Evolutionary conservation across 2,113 vertebrate genomes (phyloP).

Genomic region (Trachemys scripta): DNA sequence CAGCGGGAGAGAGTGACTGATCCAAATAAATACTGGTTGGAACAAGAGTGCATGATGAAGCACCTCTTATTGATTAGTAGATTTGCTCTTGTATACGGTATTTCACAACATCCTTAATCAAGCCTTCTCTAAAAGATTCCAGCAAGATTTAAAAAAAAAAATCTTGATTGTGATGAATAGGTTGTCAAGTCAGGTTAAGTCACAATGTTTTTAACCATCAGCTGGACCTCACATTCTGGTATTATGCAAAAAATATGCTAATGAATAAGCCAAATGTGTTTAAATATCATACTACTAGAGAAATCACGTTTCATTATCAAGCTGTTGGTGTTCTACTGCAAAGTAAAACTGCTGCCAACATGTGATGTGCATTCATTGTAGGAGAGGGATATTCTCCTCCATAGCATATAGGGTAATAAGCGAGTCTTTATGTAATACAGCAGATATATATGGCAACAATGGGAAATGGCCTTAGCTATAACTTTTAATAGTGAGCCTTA

Average conservation of each 20-base stretch:
- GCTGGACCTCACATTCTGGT: not conserved
- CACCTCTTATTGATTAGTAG: slow-evolving; percentile 46
- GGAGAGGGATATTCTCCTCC: not conserved
- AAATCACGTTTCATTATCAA: not conserved
- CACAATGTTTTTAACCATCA: slow-evolving; percentile 7
- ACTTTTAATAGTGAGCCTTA: not conserved
- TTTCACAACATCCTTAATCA: slow-evolving; percentile 58
- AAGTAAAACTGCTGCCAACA: not conserved
- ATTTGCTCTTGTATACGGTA: slow-evolving; percentile 39
- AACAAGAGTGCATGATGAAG: slow-evolving; percentile 47
- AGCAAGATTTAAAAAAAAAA: slow-evolving; percentile 10
- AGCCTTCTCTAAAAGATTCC: slow-evolving; percentile 34
- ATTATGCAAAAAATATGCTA: not conserved
- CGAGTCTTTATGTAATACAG: accelerated
- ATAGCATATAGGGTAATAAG: not conserved
- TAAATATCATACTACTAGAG: not conserved
- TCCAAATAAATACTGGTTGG: slow-evolving; percentile 38
- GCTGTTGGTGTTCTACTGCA: not conserved
- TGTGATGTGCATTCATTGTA: not conserved
- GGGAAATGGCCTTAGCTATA: not conserved
- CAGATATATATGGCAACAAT: not conserved
- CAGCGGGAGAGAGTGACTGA: slow-evolving; percentile 34
- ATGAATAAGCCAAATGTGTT: not conserved
- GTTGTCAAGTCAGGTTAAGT: slow-evolving; percentile 14
- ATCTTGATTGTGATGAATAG: slow-evolving; percentile 42